Evolutionary conservation across 35 echinoderm and acorn worm species (phyloP).

Genomic region (Amphiura filiformis): DNA sequence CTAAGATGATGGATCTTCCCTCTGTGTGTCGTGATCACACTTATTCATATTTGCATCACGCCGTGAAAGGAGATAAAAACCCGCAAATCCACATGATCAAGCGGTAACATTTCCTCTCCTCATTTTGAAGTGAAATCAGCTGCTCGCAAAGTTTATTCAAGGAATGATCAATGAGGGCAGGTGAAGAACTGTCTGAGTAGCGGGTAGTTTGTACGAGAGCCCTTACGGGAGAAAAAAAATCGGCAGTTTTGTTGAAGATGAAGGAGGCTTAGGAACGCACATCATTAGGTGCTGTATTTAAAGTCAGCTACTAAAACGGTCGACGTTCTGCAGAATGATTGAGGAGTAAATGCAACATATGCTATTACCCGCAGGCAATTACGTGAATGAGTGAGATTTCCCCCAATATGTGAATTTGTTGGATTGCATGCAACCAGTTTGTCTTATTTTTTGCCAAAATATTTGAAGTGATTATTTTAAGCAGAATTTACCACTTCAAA

Average conservation of each 20-base stretch:
- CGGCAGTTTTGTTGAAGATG: background rate
- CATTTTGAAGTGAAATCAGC: background rate
- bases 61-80: background rate
- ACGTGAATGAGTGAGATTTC: background rate
- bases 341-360: background rate
- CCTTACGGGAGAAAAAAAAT: background rate
- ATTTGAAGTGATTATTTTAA: background rate
- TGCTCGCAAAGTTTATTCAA: background rate
- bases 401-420: background rate
- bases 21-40: background rate
- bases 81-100: background rate
- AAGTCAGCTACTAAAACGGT: background rate
- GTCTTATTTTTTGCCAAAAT: background rate
- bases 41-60: background rate
- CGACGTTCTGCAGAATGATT: background rate
- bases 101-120: background rate
- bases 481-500: background rate
- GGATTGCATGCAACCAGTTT: background rate
- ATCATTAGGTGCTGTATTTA: background rate
- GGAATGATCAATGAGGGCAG: background rate
- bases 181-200: constrained; percentile 1
- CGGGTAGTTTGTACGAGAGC: background rate
- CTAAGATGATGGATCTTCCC: background rate
- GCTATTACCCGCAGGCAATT: background rate
- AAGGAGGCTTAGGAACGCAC: background rate